These are phyloP conservation scores for Corydoras sp. DNA, from an alignment of 2,113 vertebrate species.

Conservation along the genomic window DNA sequence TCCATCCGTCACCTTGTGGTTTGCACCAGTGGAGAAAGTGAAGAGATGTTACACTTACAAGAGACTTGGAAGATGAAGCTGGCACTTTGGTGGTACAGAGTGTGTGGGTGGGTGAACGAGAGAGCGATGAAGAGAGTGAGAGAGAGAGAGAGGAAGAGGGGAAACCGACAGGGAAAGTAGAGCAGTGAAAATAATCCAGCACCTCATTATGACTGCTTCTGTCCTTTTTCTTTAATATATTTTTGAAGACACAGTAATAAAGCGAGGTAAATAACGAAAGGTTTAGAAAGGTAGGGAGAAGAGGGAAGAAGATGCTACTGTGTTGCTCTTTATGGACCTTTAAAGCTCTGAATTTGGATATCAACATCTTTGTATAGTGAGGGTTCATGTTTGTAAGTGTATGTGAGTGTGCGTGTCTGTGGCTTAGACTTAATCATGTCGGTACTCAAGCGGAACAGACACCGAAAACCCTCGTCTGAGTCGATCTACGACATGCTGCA, in stretches of 20 bases:
- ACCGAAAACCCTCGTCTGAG: conserved; percentile 68
- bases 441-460: conserved; percentile 64
- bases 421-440: conserved; percentile 55
- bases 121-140: conserved; percentile 1
- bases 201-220: conserved; percentile 47
- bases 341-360: conserved; percentile 5
- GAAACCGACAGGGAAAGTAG: conserved; percentile 32
- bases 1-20: background rate
- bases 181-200: conserved; percentile 26
- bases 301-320: background rate
- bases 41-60: conserved; percentile 1
- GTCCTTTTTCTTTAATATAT: conserved; percentile 32
- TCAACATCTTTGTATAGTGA: conserved; percentile 1
- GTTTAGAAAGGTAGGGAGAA: background rate
- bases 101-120: conserved; percentile 53
- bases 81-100: conserved; percentile 51
- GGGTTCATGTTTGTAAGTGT: background rate
- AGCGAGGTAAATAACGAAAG: conserved; percentile 6
- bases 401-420: background rate
- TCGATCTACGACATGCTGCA: conserved; percentile 77
- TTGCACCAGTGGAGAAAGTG: background rate
- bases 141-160: conserved; percentile 43
- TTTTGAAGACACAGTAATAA: conserved; percentile 10
- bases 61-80: conserved; percentile 35
- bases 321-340: background rate